A percentile compares a stretch with the other conserved stretches of the same genome.
phyloP scores from a whole-genome alignment of 2,888 invertebrate species.

The Caenorhabditis wallacei region DNA sequence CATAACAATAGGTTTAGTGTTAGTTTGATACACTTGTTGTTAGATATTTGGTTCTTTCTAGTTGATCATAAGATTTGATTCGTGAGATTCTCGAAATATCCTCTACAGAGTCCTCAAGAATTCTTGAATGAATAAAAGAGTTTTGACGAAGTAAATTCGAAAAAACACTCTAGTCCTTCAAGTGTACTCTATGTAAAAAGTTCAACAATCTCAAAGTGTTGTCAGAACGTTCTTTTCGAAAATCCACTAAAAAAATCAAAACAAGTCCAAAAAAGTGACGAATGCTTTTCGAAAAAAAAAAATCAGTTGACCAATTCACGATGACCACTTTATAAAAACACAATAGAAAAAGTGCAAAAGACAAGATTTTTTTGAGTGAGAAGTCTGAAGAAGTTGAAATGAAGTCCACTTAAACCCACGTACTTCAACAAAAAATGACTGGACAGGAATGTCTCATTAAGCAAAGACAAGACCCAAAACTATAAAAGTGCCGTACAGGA shows the following conservation, averaged over 20 bases:
- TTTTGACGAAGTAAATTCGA: no score
- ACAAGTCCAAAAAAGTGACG: slow-evolving; percentile 17
- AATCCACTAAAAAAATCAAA: not conserved
- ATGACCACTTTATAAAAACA: slow-evolving; percentile 21
- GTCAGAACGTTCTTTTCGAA: not conserved
- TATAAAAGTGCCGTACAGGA: not conserved
- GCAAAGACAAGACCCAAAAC: not conserved
- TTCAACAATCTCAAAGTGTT: not conserved
- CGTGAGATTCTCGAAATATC: no score
- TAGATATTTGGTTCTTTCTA: no score
- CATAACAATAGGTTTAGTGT: no score
- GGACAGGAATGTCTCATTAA: slow-evolving; percentile 18
- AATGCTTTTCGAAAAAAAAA: slow-evolving; percentile 4
- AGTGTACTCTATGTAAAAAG: not conserved
- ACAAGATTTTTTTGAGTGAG: slow-evolving; percentile 22
- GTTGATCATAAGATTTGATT: no score
- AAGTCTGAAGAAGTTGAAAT: slow-evolving; percentile 23
- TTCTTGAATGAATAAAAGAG: no score
- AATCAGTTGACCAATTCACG: slow-evolving; percentile 27
- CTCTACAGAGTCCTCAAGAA: no score
- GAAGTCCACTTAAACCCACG: slow-evolving; percentile 27
- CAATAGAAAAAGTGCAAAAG: slow-evolving; percentile 24
- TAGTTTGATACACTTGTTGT: no score
- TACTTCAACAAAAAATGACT: slow-evolving; percentile 22
- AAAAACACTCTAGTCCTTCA: no score